Percentiles rank a stretch among this genome's conserved stretches.
Conservation (phyloP, 1,140 invertebrate genomes). For the Neodiprion fabricii region DNA sequence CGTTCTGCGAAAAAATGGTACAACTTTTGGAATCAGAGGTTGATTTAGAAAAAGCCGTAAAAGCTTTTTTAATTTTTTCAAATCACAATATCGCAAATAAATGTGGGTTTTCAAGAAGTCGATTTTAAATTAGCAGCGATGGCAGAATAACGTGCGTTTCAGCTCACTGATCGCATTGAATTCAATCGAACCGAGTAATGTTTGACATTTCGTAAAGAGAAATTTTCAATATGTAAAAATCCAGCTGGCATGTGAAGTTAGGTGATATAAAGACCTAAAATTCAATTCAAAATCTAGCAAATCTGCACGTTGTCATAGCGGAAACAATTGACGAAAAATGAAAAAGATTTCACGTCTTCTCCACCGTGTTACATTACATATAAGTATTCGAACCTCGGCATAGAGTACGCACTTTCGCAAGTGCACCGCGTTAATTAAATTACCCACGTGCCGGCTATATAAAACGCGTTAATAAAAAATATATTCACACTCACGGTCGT, state of each 20-base stretch:
- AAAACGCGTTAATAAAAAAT: slow-evolving; percentile 6
- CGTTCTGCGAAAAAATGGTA: not conserved
- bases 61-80: not conserved
- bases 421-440: not conserved
- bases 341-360: not conserved
- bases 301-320: not conserved
- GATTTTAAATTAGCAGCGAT: not conserved
- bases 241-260: not conserved
- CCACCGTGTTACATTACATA: not conserved
- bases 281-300: too few species aligned
- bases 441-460: not conserved
- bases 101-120: not conserved
- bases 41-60: not conserved
- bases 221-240: not conserved
- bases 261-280: not conserved
- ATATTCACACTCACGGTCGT: not conserved
- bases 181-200: not conserved
- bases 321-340: not conserved
- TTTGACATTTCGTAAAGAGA: not conserved
- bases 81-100: not conserved
- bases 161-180: not conserved
- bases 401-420: not conserved
- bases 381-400: not conserved
- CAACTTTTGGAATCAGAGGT: not conserved
- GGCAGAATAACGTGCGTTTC: not conserved